Evolutionary conservation across 2,113 vertebrate genomes (phyloP).

Genomic region (Pantherophis guttatus): DNA sequence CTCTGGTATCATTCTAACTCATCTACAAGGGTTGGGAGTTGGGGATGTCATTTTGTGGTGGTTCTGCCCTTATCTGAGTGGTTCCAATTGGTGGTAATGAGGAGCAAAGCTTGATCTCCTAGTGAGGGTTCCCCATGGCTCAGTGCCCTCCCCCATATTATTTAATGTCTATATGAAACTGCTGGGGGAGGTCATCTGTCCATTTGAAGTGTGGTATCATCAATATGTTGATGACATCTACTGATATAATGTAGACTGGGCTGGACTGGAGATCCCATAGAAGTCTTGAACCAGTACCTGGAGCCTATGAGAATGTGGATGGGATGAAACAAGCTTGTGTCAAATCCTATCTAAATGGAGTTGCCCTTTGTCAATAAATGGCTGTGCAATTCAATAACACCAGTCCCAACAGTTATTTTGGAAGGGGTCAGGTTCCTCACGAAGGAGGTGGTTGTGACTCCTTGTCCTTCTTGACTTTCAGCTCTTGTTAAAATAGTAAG

Average conservation of each 20-base stretch:
- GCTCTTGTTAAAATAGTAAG: background rate
- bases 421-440: background rate
- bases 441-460: background rate
- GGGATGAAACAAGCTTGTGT: background rate
- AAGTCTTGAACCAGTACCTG: background rate
- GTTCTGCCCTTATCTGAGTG: background rate
- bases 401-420: background rate
- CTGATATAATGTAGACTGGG: background rate
- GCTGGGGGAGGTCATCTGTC: background rate
- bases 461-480: background rate
- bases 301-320: background rate
- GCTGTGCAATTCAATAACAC: background rate
- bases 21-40: background rate
- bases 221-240: background rate
- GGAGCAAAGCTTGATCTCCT: background rate
- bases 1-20: background rate
- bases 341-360: background rate
- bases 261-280: background rate
- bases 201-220: background rate
- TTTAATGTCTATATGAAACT: background rate
- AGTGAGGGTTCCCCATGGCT: background rate
- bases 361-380: background rate
- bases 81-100: background rate
- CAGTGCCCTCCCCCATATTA: background rate
- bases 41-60: background rate